These are phyloP conservation scores for Lithosia quadra DNA, from an alignment of 2,888 invertebrate species.

Conservation along the genomic window DNA sequence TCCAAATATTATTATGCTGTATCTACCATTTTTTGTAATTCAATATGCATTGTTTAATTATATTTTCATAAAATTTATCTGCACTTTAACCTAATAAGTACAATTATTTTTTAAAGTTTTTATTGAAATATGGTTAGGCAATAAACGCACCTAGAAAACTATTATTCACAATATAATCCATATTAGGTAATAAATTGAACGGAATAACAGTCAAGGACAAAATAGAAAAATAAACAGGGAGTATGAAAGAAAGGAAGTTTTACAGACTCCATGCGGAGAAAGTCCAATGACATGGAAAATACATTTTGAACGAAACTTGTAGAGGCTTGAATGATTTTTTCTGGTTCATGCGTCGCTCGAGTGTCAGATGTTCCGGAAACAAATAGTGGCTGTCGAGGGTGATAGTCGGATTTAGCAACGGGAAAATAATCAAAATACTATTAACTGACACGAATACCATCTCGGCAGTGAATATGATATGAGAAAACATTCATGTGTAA, in stretches of 20 bases:
- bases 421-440: constrained; percentile 18
- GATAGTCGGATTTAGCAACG: constrained; percentile 11
- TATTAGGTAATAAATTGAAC: not conserved
- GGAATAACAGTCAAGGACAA: not conserved
- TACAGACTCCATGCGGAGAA: constrained; percentile 34
- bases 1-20: too few relatives aligned
- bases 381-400: constrained; percentile 24
- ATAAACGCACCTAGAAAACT: too few relatives aligned
- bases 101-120: too few relatives aligned
- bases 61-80: too few relatives aligned
- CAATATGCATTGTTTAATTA: too few relatives aligned
- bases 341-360: constrained; percentile 51
- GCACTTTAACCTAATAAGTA: too few relatives aligned
- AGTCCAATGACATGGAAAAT: constrained; percentile 59
- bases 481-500: not conserved
- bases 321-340: constrained; percentile 56
- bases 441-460: not conserved
- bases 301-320: constrained; percentile 58
- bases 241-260: constrained; percentile 2
- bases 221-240: not conserved
- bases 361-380: constrained; percentile 40
- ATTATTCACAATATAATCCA: too few relatives aligned
- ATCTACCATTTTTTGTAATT: too few relatives aligned
- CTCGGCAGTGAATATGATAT: not conserved
- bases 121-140: too few relatives aligned